phyloP scores from a whole-genome alignment of 2,888 invertebrate species.

The Fabriciana adippe region DNA sequence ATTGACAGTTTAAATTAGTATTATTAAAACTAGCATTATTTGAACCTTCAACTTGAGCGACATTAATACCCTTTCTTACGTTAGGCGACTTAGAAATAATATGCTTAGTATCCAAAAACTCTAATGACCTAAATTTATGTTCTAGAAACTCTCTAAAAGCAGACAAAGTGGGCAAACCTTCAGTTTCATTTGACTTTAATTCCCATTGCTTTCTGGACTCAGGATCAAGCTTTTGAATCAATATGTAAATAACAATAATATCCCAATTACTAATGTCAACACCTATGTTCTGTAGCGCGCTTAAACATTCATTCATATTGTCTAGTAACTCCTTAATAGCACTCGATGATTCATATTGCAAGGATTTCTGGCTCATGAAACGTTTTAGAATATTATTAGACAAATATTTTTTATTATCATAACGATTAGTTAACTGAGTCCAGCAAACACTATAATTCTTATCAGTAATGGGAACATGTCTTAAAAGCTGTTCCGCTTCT shows the following conservation, averaged over 20 bases:
- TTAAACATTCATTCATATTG: constrained; percentile 40
- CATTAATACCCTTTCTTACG: not conserved
- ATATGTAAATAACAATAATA: constrained; percentile 38
- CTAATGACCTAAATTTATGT: constrained; percentile 2
- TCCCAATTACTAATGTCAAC: constrained; percentile 39
- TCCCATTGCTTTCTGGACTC: constrained; percentile 42
- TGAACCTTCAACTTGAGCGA: not conserved
- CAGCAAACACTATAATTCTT: constrained; percentile 40
- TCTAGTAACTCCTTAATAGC: constrained; percentile 23
- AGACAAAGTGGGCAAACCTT: constrained; percentile 41
- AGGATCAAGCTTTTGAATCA: constrained; percentile 36
- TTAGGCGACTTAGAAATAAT: not conserved
- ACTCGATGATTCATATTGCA: constrained; percentile 34
- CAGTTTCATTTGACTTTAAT: constrained; percentile 25
- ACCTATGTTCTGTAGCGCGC: constrained; percentile 34
- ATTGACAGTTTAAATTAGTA: not conserved
- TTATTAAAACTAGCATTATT: too few relatives aligned
- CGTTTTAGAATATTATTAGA: constrained; percentile 36
- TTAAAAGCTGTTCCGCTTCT: constrained; percentile 40
- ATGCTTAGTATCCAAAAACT: constrained; percentile 1
- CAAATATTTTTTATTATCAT: constrained; percentile 41
- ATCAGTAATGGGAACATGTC: constrained; percentile 27
- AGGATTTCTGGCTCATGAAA: constrained; percentile 27
- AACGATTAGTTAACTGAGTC: constrained; percentile 36
- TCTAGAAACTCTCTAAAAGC: constrained; percentile 35